Conservation (phyloP, 2,113 vertebrate genomes). For the Caretta caretta region DNA sequence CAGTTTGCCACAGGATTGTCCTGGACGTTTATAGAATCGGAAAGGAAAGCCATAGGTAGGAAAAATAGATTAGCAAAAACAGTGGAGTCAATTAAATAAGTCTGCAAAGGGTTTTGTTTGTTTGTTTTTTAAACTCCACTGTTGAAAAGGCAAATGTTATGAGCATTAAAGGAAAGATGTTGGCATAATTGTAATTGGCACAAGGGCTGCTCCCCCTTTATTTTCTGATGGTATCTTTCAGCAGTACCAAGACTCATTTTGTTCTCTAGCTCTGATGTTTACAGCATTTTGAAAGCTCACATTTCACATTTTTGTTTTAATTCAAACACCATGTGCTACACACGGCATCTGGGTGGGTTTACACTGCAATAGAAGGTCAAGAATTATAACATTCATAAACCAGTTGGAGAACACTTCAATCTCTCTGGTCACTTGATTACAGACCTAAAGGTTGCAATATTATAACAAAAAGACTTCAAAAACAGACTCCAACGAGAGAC, state of each 20-base stretch:
- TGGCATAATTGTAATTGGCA: background rate
- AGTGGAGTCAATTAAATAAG: background rate
- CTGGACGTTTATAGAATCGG: background rate
- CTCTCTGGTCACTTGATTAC: too few relatives aligned
- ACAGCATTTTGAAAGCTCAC: background rate
- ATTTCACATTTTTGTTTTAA: fast-evolving
- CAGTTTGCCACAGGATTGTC: background rate
- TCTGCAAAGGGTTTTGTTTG: background rate
- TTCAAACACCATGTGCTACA: background rate
- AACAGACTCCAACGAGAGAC: too few relatives aligned
- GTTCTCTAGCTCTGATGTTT: background rate
- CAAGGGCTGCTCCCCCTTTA: background rate
- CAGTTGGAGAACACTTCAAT: too few relatives aligned
- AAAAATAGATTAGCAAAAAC: background rate
- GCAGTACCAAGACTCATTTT: background rate
- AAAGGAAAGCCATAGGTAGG: background rate
- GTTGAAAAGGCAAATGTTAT: background rate
- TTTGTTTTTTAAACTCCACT: background rate
- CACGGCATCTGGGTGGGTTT: background rate
- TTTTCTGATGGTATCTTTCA: background rate
- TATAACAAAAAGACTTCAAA: too few relatives aligned
- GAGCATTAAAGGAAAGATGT: background rate
- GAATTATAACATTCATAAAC: too few relatives aligned
- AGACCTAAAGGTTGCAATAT: too few relatives aligned
- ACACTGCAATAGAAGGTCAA: too few relatives aligned